Evolutionary conservation across 2,888 invertebrate species (phyloP), one percentile per base, ranked within the genome.

Genomic region (Neuroscelio doddi): DNA sequence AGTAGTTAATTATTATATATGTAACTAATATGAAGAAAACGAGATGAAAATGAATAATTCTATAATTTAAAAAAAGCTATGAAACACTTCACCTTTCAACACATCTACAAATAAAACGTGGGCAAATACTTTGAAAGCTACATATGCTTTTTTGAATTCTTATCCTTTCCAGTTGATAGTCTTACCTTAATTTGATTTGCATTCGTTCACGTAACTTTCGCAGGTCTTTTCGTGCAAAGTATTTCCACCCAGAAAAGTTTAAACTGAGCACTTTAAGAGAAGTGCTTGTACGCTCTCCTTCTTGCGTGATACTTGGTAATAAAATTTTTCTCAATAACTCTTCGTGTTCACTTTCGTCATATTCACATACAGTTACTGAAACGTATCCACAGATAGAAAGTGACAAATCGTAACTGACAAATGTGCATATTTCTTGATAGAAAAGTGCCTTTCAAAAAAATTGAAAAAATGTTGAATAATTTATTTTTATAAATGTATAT

Each of bases 291-390:
- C 57, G 21, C 24, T 10, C 10, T 41, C 24, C 12, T 4, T 55
- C 57, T 58, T 34, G 62, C 62, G 62, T 58, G 66, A 50, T 45
- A 58, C 62, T 34, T 27, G 50, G 61, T 58, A 58, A 62, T 66
- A 66, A 66, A 57, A 62, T 66, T 62, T 55, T 10, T 47, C 42
- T 46, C 30, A 50, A 26, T 32, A 14, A 21, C 55, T 55, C 41
- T 50, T 47, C 59, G 59, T 50, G 51, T 52, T 56, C 57, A 44
- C 47, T 50, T 59, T 51, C 53, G 49, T 52, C 57, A 53, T 62
- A 62, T 62, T 62, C 61, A 61, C 58, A 50, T 65, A 56, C 41
- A 44, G 41, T 36, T 47, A 47, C 42, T 26, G 45, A 58, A 45
- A 42, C 36, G 53, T 29, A 42, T 57, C 57, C 56, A 26, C 46